A percentile compares a stretch with the other conserved stretches of the same genome.
Conservation (phyloP, 2,797 vertebrate genomes). For the Rallus crepitans region DNA sequence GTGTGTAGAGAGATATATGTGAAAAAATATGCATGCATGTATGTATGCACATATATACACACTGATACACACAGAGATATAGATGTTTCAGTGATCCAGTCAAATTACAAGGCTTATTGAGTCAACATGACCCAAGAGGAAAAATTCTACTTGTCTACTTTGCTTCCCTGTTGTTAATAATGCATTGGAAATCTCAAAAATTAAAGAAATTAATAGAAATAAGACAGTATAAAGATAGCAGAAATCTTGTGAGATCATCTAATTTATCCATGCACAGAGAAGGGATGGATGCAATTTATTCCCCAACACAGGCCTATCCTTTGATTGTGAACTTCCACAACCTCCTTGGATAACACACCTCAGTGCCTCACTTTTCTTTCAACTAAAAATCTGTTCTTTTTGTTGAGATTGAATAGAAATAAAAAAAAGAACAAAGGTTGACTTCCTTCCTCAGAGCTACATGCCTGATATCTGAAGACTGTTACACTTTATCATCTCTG, state of each 20-base stretch:
- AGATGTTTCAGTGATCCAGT: not conserved
- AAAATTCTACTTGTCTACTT: not conserved
- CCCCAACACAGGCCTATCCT: not conserved
- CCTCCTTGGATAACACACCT: not conserved
- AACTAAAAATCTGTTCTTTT: not conserved
- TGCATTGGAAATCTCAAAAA: not conserved
- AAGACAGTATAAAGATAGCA: not conserved
- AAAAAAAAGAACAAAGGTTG: not conserved
- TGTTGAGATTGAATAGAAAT: not conserved
- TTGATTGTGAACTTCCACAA: not conserved
- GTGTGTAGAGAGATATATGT: fast-evolving
- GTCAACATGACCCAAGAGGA: not conserved
- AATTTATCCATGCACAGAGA: not conserved
- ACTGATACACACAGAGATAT: not conserved
- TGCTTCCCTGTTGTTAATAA: not conserved
- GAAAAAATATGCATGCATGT: not conserved
- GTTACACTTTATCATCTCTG: not conserved
- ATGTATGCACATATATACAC: not conserved
- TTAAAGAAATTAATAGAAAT: not conserved
- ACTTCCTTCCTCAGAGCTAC: not conserved
- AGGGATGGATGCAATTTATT: not conserved
- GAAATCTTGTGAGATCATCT: not conserved
- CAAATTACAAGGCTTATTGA: not conserved
- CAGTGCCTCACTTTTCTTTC: not conserved
- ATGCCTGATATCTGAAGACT: not conserved